Base-by-base conservation (phyloP, 2,113 vertebrate genomes). In the Cyanistes caeruleus region DNA sequence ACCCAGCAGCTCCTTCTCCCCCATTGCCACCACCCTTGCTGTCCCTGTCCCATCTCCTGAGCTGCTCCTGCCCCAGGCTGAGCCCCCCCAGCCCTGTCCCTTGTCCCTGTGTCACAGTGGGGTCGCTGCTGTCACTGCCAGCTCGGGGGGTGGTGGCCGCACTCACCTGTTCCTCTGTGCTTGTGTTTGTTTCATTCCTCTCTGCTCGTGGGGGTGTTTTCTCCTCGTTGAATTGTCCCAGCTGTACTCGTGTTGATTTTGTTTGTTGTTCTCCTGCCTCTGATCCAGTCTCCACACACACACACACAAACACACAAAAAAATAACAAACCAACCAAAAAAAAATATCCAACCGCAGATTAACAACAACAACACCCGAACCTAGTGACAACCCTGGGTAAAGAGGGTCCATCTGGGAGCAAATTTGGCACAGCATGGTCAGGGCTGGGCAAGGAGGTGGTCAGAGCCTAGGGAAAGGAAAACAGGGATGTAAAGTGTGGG, bases 191-290 rank as follows among this genome's bases (percentile, higher is more conserved):
- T 55, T 2, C 4, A 76, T 70, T 81, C 62, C 13, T 43, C 81
- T 74, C 84, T 14, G 35, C 33, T n/a, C 15, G 3, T 68, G 87
- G 78, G 85, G 68, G 51, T 41, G 75, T 76, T 59, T 52, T 12
- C 87, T 70, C 86, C 91, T 73, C 15, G 4, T 59, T 16, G 28
- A 15, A 35, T 31, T 15, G 60, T 93, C 93, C 63, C 83, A 84
- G 64, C 23, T 41, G 51, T 83, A 2, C 79, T 12, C 15, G 15
- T 62, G 87, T 31, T 23, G 74, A 13, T 53, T 81, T 5, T 37
- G 11, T 58, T 55, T 53, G 77, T 51, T 68, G 81, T 85, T 59
- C 81, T 60, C 89, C 51, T 48, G 67, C 65, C 94, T 92, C 95
- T 78, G 84, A 87, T 84, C 89, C 77, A 65, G 24, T 30, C 83